These are phyloP conservation scores for Hypomecis atomaria DNA, from an alignment of 2,888 invertebrate species.

Conservation along the genomic window DNA sequence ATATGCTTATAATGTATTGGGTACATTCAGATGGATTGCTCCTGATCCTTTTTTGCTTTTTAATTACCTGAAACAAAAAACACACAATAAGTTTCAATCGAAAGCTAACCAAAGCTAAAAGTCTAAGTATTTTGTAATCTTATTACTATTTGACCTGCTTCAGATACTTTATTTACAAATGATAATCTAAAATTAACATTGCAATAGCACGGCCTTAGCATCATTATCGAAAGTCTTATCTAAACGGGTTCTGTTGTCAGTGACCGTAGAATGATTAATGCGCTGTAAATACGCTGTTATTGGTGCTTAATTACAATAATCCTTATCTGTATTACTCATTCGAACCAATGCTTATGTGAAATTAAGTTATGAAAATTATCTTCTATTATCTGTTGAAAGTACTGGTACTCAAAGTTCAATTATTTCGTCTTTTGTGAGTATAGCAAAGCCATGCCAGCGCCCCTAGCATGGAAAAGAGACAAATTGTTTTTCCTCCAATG, in stretches of 20 bases:
- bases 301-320: constrained; percentile 41
- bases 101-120: neutral
- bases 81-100: neutral
- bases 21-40: neutral
- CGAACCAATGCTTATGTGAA: constrained; percentile 4
- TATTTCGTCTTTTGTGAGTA: too few relatives aligned
- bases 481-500: too few relatives aligned
- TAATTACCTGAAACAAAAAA: constrained; percentile 21
- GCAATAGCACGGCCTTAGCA: constrained; percentile 25
- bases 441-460: too few relatives aligned
- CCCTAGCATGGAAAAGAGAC: too few relatives aligned
- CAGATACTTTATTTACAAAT: constrained; percentile 9
- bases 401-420: neutral
- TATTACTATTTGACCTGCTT: constrained; percentile 12
- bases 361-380: neutral
- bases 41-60: neutral
- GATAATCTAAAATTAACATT: constrained; percentile 22
- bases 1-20: neutral
- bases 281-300: constrained; percentile 47
- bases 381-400: neutral
- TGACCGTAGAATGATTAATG: constrained; percentile 37
- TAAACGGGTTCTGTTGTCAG: constrained; percentile 43
- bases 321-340: constrained; percentile 46
- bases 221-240: constrained; percentile 40
- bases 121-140: neutral